phyloP scores from a whole-genome alignment of 2,797 vertebrate genomes.

The Hippoglossus hippoglossus region DNA sequence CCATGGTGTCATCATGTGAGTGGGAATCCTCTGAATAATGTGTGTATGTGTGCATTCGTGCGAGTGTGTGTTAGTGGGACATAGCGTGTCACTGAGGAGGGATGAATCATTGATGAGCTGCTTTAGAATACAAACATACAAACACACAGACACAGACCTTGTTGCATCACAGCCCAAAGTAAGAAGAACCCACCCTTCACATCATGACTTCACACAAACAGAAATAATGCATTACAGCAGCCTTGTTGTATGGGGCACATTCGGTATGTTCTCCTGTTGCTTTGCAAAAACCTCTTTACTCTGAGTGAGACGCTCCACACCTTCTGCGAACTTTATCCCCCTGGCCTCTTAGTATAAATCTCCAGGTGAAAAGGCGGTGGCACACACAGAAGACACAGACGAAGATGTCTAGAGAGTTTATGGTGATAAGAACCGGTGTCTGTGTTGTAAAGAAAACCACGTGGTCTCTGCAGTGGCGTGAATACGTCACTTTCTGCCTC shows the following conservation, averaged over 20 bases:
- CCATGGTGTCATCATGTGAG: slow-evolving; percentile 74
- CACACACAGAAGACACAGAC: too few species aligned
- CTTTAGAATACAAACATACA: slow-evolving; percentile 27
- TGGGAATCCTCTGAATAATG: slow-evolving; percentile 74
- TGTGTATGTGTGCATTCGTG: slow-evolving; percentile 18
- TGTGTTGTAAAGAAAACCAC: too few species aligned
- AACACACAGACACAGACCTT: slow-evolving; percentile 21
- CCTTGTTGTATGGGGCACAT: background rate
- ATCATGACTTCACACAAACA: slow-evolving; percentile 15
- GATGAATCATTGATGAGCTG: slow-evolving; percentile 62
- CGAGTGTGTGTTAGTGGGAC: slow-evolving; percentile 17
- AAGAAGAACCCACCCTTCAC: background rate
- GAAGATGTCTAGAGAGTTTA: too few species aligned
- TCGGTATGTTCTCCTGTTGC: background rate
- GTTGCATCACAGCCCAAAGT: slow-evolving; percentile 36
- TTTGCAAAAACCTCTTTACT: background rate
- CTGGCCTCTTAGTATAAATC: too few species aligned
- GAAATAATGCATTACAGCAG: background rate
- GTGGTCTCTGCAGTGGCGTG: too few species aligned
- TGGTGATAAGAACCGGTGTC: too few species aligned
- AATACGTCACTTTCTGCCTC: too few species aligned
- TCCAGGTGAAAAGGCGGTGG: too few species aligned
- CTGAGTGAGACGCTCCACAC: too few species aligned
- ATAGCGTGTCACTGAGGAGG: slow-evolving; percentile 14
- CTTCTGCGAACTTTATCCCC: too few species aligned